Evolutionary conservation across 2,888 invertebrate species (phyloP).

Genomic region (Trissoscelio sp.): DNA sequence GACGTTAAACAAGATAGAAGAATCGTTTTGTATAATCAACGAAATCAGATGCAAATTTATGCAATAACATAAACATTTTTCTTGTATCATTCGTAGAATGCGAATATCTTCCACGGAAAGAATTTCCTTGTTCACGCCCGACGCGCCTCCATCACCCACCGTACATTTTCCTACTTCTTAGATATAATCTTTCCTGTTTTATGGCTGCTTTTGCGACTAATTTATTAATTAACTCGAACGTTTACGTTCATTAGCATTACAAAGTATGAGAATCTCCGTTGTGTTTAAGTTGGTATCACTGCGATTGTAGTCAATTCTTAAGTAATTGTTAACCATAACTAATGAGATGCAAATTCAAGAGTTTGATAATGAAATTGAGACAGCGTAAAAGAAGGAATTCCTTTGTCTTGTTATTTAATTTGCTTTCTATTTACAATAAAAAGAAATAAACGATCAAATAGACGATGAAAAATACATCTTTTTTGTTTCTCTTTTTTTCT

Average conservation of each 20-base stretch:
- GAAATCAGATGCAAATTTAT: too few species aligned
- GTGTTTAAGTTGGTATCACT: conserved; percentile 19
- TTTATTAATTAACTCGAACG: conserved; percentile 36
- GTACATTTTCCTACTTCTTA: conserved; percentile 1
- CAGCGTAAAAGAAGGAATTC: not conserved
- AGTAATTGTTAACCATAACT: conserved; percentile 20
- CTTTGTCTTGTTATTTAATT: too few species aligned
- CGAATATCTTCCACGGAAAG: too few species aligned
- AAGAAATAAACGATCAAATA: too few species aligned
- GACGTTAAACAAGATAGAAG: too few species aligned
- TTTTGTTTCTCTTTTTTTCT: not conserved
- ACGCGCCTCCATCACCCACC: conserved; percentile 1
- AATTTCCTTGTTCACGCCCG: conserved; percentile 16
- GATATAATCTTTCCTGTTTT: conserved; percentile 10
- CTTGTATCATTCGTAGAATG: too few species aligned
- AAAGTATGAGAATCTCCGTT: conserved; percentile 17
- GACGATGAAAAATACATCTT: too few species aligned
- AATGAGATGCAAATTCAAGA: conserved; percentile 34
- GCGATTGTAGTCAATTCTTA: conserved; percentile 11
- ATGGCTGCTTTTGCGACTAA: not conserved
- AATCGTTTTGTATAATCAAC: too few species aligned
- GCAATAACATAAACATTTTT: too few species aligned
- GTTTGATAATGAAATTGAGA: conserved; percentile 1
- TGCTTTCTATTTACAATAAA: too few species aligned
- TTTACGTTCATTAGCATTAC: conserved; percentile 26